Base-by-base conservation (phyloP, 2,888 invertebrate species). In the Cephus nigrinus region DNA sequence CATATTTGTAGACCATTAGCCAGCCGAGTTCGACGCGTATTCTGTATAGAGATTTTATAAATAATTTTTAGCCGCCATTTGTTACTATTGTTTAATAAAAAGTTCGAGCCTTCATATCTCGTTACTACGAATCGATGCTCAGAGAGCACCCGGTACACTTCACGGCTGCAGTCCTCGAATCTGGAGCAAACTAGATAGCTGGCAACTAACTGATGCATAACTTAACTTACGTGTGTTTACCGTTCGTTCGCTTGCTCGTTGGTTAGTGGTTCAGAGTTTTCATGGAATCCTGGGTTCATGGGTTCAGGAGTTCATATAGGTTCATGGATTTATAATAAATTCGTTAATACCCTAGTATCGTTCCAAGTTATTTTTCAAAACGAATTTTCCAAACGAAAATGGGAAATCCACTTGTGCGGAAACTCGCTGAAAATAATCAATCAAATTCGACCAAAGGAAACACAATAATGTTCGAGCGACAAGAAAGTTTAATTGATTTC, bases 201-300 rank as follows among this genome's bases (percentile, higher is more conserved):
- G 71, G 71, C 32, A 71, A 71, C 71, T 71, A 71, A 71, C 71
- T 15, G 31, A 71, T 71, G 71, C 71, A 71, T 31, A 71, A 71
- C 31, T 71, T 55, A 9, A 23, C 40, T 55, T 55, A 55, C 40
- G 40, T 23, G 40, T 55, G 40, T 55, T 55, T 55, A 55, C 40
- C 23, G 40, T 55, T 55, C 23, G 40, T 55, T 55, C 40, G 40
- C 23, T 55, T 9, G 40, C 23, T 55, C 23, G 23, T 23, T 55
- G 23, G 40, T 23, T 55, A 55, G 40, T 23, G 23, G 40, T 9
- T 55, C 23, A 2, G 23, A 55, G 23, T 23, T 55, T 55, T 23
- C 40, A 40, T 40, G 40, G 40, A 23, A 23, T 40, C 15, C 4
- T 40, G 40, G 40, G 40, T 23, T 40, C 40, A 23, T 55, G 40